Base-by-base conservation (phyloP, 2,797 vertebrate genomes). In the Perodicticus potto region DNA sequence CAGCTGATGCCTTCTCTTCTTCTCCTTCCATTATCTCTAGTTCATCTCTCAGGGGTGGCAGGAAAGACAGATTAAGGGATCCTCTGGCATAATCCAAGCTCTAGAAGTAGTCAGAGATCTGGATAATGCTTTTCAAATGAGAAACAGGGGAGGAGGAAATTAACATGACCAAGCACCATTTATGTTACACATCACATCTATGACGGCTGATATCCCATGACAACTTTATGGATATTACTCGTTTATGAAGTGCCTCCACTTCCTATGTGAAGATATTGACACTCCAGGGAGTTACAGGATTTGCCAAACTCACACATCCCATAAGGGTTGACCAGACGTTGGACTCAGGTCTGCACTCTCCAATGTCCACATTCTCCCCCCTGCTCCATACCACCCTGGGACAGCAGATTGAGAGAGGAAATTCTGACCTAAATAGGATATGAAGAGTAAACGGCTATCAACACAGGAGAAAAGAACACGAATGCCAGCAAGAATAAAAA, bases 121-220 rank as follows among this genome's bases (percentile, higher is more conserved):
- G 13, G 14, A 88, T 27, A 78, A 63, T 16, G 23, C 27, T 63
- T 14, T 72, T 85, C 32, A 81, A 81, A 67, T 80, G 34, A 40
- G 65, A 3, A 25, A 76, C 80, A 88, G 9, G 34, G 14, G 16
- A 76, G 10, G 34, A 67, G 23, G 14, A n/a, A 89, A 76, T 59
- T 43, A 82, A 49, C 11, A 86, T 25, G 40, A 57, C 27, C 87
- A 43, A 69, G 43, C n/a, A 78, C 72, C 25, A 55, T 88, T 78
- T 83, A 55, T 93, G 81, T 88, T 59, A 67, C 3, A 83, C 2
- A 72, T 73, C 20, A 63, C 11, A 84, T 45, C 76, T 12, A 70
- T 59, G 69, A 82, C 45, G 83, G 34, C 45, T 73, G 83, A 85
- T 85, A 73, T 89, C n/a, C 45, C 12, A 69, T 87, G 92, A 40